phyloP scores from a whole-genome alignment of 2,113 vertebrate species.

The Oncorhynchus kisutch region DNA sequence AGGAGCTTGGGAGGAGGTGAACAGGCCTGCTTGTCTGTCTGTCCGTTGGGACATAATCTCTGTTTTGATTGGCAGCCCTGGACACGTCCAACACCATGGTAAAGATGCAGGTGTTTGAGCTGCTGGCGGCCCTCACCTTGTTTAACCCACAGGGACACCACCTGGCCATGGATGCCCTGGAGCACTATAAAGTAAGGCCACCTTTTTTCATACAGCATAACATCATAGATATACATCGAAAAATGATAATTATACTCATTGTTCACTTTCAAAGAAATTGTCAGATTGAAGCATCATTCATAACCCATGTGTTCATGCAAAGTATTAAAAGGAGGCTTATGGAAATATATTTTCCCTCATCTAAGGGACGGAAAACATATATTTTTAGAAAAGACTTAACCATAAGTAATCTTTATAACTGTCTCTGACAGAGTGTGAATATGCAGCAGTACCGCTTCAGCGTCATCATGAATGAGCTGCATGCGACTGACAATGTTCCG shows the following conservation, averaged over 20 bases:
- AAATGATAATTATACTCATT: too few relatives aligned
- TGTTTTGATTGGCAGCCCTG: constrained; percentile 74
- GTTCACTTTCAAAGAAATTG: too few relatives aligned
- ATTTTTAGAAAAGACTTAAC: too few relatives aligned
- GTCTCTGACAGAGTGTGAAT: constrained; percentile 76
- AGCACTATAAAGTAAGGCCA: constrained; percentile 85
- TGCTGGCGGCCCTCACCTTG: constrained; percentile 86
- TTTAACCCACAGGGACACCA: constrained; percentile 80
- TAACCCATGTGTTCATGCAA: too few relatives aligned
- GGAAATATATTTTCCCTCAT: too few relatives aligned
- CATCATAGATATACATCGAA: too few relatives aligned
- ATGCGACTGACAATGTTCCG: constrained; percentile 78
- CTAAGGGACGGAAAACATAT: too few relatives aligned
- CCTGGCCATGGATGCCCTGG: constrained; percentile 83
- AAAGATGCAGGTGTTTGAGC: constrained; percentile 93
- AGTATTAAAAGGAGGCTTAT: too few relatives aligned
- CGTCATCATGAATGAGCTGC: constrained; percentile 86
- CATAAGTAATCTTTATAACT: not conserved
- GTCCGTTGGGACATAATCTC: not conserved
- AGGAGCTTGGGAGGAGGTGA: not conserved
- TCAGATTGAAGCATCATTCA: too few relatives aligned
- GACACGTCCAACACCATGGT: constrained; percentile 92
- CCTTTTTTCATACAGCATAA: too few relatives aligned
- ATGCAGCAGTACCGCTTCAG: constrained; percentile 93
- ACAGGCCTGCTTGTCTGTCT: not conserved